A percentile compares a stretch with the other conserved stretches of the same genome.
Evolutionary conservation across 2,113 vertebrate genomes (phyloP).

Genomic region (Camelus dromedarius): DNA sequence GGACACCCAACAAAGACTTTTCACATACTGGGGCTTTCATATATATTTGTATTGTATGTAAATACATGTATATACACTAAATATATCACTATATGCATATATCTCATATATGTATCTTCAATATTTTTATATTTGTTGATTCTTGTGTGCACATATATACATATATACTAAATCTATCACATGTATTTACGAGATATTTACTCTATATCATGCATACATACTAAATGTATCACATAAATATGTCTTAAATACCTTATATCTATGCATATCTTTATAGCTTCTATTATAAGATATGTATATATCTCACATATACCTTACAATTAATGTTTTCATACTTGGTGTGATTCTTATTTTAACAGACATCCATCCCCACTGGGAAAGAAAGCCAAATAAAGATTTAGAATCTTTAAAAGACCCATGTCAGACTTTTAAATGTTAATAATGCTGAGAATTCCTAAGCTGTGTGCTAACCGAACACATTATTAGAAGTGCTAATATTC

Average conservation of each 20-base stretch:
- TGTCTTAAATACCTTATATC: neutral
- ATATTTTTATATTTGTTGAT: neutral
- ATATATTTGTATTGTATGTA: neutral
- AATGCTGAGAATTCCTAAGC: neutral
- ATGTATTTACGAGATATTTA: neutral
- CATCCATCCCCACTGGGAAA: neutral
- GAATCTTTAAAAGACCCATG: neutral
- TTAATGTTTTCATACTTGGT: neutral
- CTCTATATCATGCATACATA: neutral
- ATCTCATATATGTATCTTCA: neutral
- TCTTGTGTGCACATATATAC: neutral
- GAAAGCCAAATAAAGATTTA: neutral
- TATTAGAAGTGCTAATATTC: neutral
- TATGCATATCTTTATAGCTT: neutral
- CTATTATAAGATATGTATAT: neutral
- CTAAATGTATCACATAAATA: neutral
- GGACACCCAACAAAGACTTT: neutral
- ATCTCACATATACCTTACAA: neutral
- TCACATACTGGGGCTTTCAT: neutral
- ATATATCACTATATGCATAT: neutral
- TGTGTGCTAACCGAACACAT: neutral
- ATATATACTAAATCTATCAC: neutral
- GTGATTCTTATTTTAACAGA: neutral
- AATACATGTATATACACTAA: neutral
- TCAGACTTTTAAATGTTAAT: neutral